Percentiles rank a stretch among this genome's conserved stretches.
phyloP scores from a whole-genome alignment of 2,888 invertebrate genomes.

The Caradrina kadenii region DNA sequence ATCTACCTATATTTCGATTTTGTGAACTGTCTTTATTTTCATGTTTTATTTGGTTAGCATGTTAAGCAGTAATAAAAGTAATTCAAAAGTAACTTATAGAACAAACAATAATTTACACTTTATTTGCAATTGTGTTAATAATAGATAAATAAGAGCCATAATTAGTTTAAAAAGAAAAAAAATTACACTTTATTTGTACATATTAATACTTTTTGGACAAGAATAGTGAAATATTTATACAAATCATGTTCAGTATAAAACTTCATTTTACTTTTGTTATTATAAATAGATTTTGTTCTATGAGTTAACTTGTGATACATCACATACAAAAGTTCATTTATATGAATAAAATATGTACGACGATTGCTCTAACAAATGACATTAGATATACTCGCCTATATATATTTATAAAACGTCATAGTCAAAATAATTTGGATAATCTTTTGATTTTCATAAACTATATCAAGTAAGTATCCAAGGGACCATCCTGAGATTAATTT shows the following conservation, averaged over 20 bases:
- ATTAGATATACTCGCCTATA: no score
- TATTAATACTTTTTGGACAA: neutral
- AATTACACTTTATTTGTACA: neutral
- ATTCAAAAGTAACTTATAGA: constrained; percentile 51
- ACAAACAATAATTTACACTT: constrained; percentile 29
- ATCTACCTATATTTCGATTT: constrained; percentile 8
- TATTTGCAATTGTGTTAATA: neutral
- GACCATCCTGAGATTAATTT: constrained; percentile 62
- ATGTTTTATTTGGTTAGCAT: constrained; percentile 46
- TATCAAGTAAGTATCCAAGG: constrained; percentile 37
- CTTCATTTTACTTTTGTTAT: neutral
- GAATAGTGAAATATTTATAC: neutral
- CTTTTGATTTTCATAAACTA: neutral
- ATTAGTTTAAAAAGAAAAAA: constrained; percentile 1
- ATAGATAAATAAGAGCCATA: neutral
- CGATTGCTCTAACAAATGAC: neutral
- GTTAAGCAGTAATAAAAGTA: constrained; percentile 35
- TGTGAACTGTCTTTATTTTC: constrained; percentile 2
- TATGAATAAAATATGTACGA: constrained; percentile 55
- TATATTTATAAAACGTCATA: no score
- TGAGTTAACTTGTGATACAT: constrained; percentile 50
- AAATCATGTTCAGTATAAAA: constrained; percentile 14
- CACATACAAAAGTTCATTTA: constrained; percentile 40
- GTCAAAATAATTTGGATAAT: no score
- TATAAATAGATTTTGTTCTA: constrained; percentile 48